Percentiles rank a stretch among this genome's conserved stretches.
Conservation (phyloP, 2,888 invertebrate genomes). For the Trileptium ribeirensis region DNA sequence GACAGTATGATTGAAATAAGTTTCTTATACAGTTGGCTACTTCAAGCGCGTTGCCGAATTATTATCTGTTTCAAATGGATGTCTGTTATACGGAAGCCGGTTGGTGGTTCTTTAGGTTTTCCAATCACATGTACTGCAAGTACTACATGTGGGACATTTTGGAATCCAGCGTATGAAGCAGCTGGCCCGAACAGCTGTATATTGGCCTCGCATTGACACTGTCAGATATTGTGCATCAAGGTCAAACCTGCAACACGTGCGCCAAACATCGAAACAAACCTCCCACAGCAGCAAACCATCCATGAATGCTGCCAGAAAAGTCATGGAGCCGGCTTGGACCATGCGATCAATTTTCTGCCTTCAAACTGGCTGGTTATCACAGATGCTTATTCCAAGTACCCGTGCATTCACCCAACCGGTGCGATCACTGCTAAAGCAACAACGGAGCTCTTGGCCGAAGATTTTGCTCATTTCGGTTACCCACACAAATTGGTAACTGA, state of each 20-base stretch:
- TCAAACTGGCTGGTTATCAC: neutral
- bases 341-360: neutral
- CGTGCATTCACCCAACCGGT: neutral
- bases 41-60: too few relatives aligned
- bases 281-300: neutral
- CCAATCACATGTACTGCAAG: neutral
- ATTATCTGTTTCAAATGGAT: neutral
- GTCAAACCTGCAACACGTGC: neutral
- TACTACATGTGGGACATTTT: neutral
- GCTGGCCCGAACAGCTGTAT: neutral
- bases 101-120: neutral
- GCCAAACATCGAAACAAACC: neutral
- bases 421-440: neutral
- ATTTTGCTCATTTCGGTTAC: neutral
- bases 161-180: neutral
- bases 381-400: conserved; percentile 3
- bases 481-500: neutral
- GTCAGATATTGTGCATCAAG: neutral
- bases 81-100: neutral
- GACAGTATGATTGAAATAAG: too few relatives aligned
- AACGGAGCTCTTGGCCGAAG: neutral
- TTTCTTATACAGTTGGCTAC: too few relatives aligned
- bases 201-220: neutral
- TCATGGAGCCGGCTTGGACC: neutral
- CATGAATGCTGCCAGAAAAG: neutral